These are phyloP conservation scores for Columba janthina DNA, from an alignment of 2,113 vertebrate species.

Conservation along the genomic window DNA sequence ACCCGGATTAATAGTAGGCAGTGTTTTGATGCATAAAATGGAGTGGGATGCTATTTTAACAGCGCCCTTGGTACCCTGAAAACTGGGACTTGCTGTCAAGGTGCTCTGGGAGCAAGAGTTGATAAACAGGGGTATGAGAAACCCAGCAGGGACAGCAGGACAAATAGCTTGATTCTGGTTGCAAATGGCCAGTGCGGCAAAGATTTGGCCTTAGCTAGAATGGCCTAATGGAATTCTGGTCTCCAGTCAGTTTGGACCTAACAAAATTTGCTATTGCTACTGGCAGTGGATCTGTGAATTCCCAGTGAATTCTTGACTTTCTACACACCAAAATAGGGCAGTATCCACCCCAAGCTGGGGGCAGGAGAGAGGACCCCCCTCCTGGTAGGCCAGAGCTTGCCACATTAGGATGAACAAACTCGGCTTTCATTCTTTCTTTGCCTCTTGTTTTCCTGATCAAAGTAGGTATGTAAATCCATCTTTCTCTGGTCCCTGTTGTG, in stretches of 20 bases:
- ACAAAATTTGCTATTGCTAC: not conserved
- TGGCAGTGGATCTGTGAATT: not conserved
- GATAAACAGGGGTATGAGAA: not conserved
- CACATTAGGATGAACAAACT: not conserved
- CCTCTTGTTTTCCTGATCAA: not conserved
- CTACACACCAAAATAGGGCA: not conserved
- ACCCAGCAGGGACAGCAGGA: not conserved
- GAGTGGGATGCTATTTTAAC: not conserved
- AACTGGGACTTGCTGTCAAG: not conserved
- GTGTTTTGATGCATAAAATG: not conserved
- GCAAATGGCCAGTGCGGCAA: not conserved
- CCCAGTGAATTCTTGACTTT: not conserved
- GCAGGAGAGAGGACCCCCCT: not conserved
- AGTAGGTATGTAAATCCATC: not conserved
- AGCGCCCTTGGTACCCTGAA: not conserved
- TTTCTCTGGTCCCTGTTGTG: not conserved
- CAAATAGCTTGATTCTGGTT: not conserved
- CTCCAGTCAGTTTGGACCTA: not conserved
- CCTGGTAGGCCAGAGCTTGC: not conserved
- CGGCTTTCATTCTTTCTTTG: not conserved
- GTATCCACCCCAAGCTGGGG: not conserved
- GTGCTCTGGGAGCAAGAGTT: not conserved
- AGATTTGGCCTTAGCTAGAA: not conserved
- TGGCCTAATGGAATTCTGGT: not conserved
- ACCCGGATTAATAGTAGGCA: not conserved